These are phyloP conservation scores for Ornithorhynchus anatinus DNA, from an alignment of 2,113 vertebrate species.

Conservation along the genomic window DNA sequence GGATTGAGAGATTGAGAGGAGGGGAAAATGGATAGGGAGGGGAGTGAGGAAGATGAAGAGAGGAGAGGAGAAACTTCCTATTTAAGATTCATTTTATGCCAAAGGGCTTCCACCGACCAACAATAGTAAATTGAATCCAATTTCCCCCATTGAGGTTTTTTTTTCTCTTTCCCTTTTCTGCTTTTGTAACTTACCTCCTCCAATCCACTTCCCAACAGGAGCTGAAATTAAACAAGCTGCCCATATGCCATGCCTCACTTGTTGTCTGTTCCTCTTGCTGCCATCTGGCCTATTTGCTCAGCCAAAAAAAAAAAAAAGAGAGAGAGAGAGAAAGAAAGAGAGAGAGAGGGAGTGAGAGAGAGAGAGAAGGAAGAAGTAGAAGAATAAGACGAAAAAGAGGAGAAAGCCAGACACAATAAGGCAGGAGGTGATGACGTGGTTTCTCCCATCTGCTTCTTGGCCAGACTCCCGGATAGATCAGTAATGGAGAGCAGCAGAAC, in stretches of 20 bases:
- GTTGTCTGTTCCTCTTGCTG: constrained; percentile 87
- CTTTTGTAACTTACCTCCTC: constrained; percentile 77
- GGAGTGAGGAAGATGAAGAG: neutral
- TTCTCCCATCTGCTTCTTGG: constrained; percentile 87
- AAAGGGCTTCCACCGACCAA: constrained; percentile 15
- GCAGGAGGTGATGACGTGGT: constrained; percentile 67
- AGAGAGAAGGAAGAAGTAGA: neutral
- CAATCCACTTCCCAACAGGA: constrained; percentile 89
- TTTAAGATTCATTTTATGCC: neutral
- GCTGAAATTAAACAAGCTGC: constrained; percentile 97
- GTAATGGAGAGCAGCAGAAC: constrained; percentile 77
- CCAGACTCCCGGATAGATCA: constrained; percentile 80
- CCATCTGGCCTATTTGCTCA: constrained; percentile 98
- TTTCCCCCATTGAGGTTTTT: constrained; percentile 44
- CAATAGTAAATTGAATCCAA: constrained; percentile 50
- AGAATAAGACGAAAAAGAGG: constrained; percentile 61
- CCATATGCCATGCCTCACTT: constrained; percentile 97
- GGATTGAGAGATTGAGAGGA: too few species aligned
- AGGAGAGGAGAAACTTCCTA: neutral
- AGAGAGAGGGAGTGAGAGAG: constrained; percentile 28
- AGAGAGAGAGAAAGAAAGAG: neutral
- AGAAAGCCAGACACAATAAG: constrained; percentile 80
- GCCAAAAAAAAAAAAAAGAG: constrained; percentile 68
- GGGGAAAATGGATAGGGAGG: too few species aligned
- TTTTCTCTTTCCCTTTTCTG: constrained; percentile 69